Evolutionary conservation across 1,140 invertebrate genomes (phyloP), one percentile per base, ranked within the genome.

Genomic region (Lepidurus couesii): DNA sequence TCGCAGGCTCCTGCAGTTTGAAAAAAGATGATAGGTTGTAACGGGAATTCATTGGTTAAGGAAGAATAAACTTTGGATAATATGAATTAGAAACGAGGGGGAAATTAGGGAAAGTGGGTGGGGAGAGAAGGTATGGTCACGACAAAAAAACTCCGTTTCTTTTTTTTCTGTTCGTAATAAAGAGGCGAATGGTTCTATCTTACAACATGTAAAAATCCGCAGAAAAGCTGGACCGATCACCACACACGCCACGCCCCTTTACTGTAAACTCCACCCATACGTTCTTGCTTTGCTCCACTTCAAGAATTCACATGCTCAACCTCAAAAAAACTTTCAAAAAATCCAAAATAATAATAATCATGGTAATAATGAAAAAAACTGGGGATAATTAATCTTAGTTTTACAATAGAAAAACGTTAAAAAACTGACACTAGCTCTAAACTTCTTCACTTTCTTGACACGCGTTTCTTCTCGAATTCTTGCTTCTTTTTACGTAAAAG

Each of bases 381-480:
- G 53, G 53, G 21, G 16, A 65, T 13, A 65, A 65, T 65, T 7
- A n/a, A n/a, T 65, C 53, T 11, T 65, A 65, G 53, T 65, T 65
- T 65, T 65, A 65, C 53, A 65, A 65, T 65, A 65, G 53, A 65
- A 65, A 65, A 65, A 65, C 53, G 53, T 16, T 65, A n/a, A 65
- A 65, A 16, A 65, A 65, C 21, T 65, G 53, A 65, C 53, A 65
- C 53, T 65, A 65, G 53, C 7, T 65, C 53, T 65, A 21, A 13
- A 13, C 21, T 65, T 65, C 21, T 65, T 21, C 16, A 65, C 16
- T 21, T 65, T 65, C 13, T 16, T 65, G 53, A n/a, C 16, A 65
- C 53, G 21, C 13, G n/a, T 65, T 65, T 21, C 53, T 65, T n/a
- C 53, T 65, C 13, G 53, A n/a, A 21, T 9, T 65, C 21, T 65